A percentile compares a stretch with the other conserved stretches of the same genome.
Evolutionary conservation across 2,113 vertebrate genomes (phyloP).

Genomic region (Equus quagga): DNA sequence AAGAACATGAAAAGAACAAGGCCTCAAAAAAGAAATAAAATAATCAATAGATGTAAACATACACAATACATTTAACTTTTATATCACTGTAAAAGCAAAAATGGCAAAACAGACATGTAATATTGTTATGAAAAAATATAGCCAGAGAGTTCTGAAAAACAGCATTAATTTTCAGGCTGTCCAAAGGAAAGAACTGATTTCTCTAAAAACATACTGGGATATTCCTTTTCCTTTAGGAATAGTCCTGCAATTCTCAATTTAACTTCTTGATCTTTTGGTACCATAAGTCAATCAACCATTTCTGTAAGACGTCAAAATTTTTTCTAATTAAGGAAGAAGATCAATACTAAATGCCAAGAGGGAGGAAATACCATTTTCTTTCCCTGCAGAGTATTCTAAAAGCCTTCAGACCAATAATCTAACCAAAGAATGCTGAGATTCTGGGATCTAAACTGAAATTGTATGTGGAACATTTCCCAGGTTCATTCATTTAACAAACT

Average conservation of each 20-base stretch:
- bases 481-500: neutral
- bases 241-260: neutral
- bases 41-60: neutral
- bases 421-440: neutral
- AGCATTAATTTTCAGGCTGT: neutral
- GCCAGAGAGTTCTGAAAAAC: neutral
- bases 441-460: neutral
- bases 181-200: neutral
- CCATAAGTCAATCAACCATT: neutral
- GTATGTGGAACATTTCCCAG: neutral
- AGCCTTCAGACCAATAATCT: neutral
- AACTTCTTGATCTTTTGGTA: constrained; percentile 24
- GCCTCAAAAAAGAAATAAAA: neutral
- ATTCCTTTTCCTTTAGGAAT: neutral
- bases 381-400: neutral
- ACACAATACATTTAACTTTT: neutral
- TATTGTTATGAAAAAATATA: neutral
- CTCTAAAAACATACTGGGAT: neutral
- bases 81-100: neutral
- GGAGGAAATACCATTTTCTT: neutral
- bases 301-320: neutral
- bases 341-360: neutral
- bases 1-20: neutral
- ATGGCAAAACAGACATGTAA: neutral
- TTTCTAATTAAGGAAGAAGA: neutral